Evolutionary conservation across 2,888 invertebrate species (phyloP).

Genomic region (Malacosoma neustria): DNA sequence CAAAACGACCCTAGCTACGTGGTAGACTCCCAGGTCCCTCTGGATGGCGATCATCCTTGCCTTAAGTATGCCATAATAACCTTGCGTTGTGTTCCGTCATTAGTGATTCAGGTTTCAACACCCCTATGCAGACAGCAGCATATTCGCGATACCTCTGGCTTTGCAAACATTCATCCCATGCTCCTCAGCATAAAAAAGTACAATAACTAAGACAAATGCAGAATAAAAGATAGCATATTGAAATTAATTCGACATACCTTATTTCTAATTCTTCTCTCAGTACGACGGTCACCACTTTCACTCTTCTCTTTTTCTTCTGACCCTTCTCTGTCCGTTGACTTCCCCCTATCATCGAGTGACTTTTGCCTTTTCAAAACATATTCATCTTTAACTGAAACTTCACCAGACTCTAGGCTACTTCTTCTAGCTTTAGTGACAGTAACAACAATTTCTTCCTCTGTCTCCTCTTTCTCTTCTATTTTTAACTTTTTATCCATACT

Average conservation of each 20-base stretch:
- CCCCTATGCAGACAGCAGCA: no score
- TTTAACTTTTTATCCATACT: slow-evolving; percentile 59
- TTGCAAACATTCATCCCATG: no score
- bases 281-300: slow-evolving; percentile 70
- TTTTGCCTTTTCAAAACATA: slow-evolving; percentile 65
- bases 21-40: no score
- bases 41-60: no score
- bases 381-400: slow-evolving; percentile 41
- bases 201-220: no score
- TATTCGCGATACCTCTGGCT: no score
- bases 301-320: slow-evolving; percentile 67
- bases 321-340: slow-evolving; percentile 69
- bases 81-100: no score
- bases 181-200: no score
- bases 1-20: no score
- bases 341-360: slow-evolving; percentile 73
- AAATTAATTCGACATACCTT: slow-evolving; percentile 55
- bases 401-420: slow-evolving; percentile 55
- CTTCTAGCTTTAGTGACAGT: slow-evolving; percentile 37
- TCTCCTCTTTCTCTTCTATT: slow-evolving; percentile 44
- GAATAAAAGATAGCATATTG: no score
- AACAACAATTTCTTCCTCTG: slow-evolving; percentile 20
- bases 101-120: no score
- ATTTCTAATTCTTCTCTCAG: slow-evolving; percentile 78
- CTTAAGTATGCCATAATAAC: no score